phyloP scores from a whole-genome alignment of 2,797 vertebrate species.

The Peromyscus melanophrys region DNA sequence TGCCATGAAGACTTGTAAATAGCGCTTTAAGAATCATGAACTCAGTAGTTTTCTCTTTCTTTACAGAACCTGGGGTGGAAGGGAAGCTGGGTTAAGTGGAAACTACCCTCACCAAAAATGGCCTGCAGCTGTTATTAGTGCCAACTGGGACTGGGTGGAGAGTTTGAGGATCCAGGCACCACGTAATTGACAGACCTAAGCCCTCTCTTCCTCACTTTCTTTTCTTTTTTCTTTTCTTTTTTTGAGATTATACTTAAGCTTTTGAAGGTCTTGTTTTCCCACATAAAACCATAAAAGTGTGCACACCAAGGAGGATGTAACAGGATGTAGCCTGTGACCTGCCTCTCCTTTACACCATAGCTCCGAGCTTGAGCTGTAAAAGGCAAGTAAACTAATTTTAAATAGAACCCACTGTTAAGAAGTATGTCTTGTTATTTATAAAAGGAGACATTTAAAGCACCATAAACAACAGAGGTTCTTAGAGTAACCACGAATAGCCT shows the following conservation, averaged over 20 bases:
- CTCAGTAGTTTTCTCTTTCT: not conserved
- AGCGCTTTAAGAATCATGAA: not conserved
- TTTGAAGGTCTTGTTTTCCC: conserved; percentile 1
- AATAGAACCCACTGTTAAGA: conserved; percentile 18
- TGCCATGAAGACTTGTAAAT: conserved; percentile 20
- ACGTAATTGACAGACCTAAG: not conserved
- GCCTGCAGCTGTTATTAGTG: not conserved
- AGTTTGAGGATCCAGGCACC: not conserved
- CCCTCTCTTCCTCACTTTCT: not conserved
- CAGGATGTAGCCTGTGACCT: not conserved
- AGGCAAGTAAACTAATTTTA: conserved; percentile 24
- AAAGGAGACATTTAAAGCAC: conserved; percentile 51
- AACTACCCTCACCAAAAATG: conserved; percentile 21
- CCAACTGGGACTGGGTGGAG: not conserved
- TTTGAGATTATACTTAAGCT: not conserved
- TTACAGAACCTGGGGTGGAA: not conserved
- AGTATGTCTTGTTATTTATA: conserved; percentile 43
- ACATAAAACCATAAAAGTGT: not conserved
- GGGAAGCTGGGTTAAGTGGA: conserved; percentile 31
- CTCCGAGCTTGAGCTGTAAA: conserved; percentile 1
- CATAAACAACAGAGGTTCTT: conserved; percentile 47
- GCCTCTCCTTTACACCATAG: not conserved
- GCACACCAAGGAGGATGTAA: not conserved
- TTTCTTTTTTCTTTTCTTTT: not conserved
- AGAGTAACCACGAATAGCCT: conserved; percentile 36